Percentiles rank a stretch among this genome's conserved stretches.
phyloP scores from a whole-genome alignment of 2,113 vertebrate species.

The Colossoma macropomum region DNA sequence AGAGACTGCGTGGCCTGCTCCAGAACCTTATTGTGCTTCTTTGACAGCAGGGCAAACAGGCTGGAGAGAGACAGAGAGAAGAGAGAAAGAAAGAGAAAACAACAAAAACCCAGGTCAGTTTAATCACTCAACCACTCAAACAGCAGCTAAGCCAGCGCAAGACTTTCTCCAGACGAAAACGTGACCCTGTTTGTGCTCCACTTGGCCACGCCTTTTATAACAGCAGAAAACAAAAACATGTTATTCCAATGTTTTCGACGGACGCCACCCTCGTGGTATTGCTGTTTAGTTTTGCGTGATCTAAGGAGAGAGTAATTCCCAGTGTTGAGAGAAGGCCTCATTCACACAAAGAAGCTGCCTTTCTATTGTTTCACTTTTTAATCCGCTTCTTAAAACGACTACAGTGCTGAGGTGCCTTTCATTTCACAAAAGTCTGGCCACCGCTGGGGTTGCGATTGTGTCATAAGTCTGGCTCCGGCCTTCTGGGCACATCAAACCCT shows the following conservation, averaged over 20 bases:
- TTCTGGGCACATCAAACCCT: too few species aligned
- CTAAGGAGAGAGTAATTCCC: not conserved
- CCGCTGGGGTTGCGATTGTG: too few species aligned
- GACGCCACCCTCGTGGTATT: not conserved
- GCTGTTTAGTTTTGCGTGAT: not conserved
- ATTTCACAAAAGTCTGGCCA: too few species aligned
- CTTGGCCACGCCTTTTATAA: not conserved
- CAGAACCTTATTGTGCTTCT: constrained; percentile 99
- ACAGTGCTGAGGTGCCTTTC: too few species aligned
- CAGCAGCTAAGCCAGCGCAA: not conserved
- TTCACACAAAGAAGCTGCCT: not conserved
- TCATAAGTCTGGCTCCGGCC: too few species aligned
- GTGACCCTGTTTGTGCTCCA: not conserved
- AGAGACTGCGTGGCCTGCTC: constrained; percentile 97
- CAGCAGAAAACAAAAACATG: constrained; percentile 7
- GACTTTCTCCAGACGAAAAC: not conserved
- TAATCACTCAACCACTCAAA: not conserved
- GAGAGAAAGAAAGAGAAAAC: constrained; percentile 26
- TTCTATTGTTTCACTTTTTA: too few species aligned
- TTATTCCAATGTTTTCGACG: not conserved
- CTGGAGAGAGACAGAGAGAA: constrained; percentile 68
- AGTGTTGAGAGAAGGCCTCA: not conserved
- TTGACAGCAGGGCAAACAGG: constrained; percentile 96
- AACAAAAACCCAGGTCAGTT: constrained; percentile 5
- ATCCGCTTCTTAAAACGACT: too few species aligned